Evolutionary conservation across 2,113 vertebrate species (phyloP).

Genomic region (Equus przewalskii): DNA sequence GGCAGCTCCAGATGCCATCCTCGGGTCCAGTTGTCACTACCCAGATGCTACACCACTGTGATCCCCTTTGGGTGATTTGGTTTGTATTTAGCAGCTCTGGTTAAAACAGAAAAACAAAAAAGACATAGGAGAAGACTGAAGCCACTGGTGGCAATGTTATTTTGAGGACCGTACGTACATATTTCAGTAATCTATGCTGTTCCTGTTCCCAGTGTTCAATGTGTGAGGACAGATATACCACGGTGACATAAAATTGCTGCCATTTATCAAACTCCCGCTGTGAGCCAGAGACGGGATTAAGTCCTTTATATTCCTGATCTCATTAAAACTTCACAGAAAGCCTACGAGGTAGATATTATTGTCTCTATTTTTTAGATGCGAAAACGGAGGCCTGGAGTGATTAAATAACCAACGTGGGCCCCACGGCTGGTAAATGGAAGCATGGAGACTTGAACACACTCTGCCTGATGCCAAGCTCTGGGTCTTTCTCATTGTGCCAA

Average conservation of each 20-base stretch:
- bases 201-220: not conserved
- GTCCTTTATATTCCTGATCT: slow-evolving; percentile 35
- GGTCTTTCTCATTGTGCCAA: not conserved
- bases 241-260: not conserved
- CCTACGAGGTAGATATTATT: slow-evolving; percentile 18
- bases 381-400: not conserved
- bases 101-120: not conserved
- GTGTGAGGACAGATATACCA: not conserved
- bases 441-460: not conserved
- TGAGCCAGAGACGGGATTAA: not conserved
- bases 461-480: not conserved
- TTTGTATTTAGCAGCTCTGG: not conserved
- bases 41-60: not conserved
- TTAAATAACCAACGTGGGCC: not conserved
- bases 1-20: not conserved
- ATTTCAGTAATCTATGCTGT: not conserved
- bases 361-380: not conserved
- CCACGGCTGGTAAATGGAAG: not conserved
- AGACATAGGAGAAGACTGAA: not conserved
- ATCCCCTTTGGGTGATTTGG: not conserved
- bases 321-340: slow-evolving; percentile 60
- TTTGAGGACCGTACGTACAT: not conserved
- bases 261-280: slow-evolving; percentile 20
- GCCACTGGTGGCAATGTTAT: not conserved
- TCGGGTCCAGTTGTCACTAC: not conserved